phyloP scores from a whole-genome alignment of 1,140 invertebrate species.

The Sycophila sp. region DNA sequence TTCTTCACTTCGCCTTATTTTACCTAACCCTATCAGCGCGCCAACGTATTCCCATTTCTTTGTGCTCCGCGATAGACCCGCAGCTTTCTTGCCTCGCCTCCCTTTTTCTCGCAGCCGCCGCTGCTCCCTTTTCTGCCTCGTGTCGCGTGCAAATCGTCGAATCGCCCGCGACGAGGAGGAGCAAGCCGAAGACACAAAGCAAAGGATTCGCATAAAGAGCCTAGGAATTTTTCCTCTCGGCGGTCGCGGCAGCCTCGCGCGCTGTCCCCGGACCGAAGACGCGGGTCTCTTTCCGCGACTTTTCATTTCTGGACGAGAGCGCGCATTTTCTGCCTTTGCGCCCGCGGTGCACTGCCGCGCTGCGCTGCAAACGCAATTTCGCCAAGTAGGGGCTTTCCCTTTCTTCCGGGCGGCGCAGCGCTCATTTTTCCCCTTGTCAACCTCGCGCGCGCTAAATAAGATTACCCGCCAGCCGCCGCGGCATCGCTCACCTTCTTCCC shows the following conservation, averaged over 20 bases:
- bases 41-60: neutral
- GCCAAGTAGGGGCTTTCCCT: neutral
- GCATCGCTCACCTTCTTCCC: neutral
- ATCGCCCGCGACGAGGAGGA: neutral
- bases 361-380: slow-evolving; percentile 7
- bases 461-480: neutral
- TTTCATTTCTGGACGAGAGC: neutral
- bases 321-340: neutral
- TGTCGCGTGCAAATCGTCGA: neutral
- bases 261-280: neutral
- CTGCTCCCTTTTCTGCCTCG: neutral
- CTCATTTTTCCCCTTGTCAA: slow-evolving; percentile 11
- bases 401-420: neutral
- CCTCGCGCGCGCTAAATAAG: slow-evolving; percentile 8
- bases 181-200: neutral
- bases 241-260: too few relatives aligned
- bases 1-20: slow-evolving; percentile 9
- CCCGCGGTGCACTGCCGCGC: too few relatives aligned
- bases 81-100: neutral
- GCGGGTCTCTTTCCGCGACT: slow-evolving; percentile 4
- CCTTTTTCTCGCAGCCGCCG: neutral
- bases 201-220: neutral
- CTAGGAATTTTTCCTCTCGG: neutral
- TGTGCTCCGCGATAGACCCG: neutral
- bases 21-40: neutral